Evolutionary conservation across 2,797 vertebrate genomes (phyloP).

Genomic region (Microhierax caerulescens): DNA sequence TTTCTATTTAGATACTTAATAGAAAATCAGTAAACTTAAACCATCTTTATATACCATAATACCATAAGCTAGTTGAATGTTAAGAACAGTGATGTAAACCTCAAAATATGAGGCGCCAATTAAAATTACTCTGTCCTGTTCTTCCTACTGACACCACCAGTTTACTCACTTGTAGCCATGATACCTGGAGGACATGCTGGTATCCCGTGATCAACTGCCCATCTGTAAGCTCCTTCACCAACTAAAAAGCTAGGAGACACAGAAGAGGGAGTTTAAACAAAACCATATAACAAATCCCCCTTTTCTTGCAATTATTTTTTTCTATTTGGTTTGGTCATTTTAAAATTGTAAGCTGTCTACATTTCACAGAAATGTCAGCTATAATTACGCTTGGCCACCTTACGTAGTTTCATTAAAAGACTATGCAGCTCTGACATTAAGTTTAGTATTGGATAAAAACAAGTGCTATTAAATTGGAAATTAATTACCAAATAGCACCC

Average conservation of each 20-base stretch:
- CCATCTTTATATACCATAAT: neutral
- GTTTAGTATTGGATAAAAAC: neutral
- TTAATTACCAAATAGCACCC: neutral
- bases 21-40: neutral
- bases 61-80: neutral
- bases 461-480: neutral
- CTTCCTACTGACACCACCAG: constrained; percentile 64
- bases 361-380: neutral
- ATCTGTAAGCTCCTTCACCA: constrained; percentile 94
- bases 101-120: constrained; percentile 5
- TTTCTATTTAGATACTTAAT: neutral
- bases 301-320: constrained; percentile 50
- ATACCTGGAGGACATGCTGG: constrained; percentile 91
- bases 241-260: constrained; percentile 91
- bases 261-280: constrained; percentile 69
- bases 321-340: constrained; percentile 19
- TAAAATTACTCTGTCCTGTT: constrained; percentile 57
- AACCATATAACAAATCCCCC: constrained; percentile 55
- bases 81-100: neutral
- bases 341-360: neutral
- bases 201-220: constrained; percentile 96
- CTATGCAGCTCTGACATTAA: neutral
- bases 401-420: neutral
- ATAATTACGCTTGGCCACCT: neutral
- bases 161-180: constrained; percentile 96